Base-by-base conservation (phyloP, 2,888 invertebrate genomes). In the Megalurothrips usitatus region DNA sequence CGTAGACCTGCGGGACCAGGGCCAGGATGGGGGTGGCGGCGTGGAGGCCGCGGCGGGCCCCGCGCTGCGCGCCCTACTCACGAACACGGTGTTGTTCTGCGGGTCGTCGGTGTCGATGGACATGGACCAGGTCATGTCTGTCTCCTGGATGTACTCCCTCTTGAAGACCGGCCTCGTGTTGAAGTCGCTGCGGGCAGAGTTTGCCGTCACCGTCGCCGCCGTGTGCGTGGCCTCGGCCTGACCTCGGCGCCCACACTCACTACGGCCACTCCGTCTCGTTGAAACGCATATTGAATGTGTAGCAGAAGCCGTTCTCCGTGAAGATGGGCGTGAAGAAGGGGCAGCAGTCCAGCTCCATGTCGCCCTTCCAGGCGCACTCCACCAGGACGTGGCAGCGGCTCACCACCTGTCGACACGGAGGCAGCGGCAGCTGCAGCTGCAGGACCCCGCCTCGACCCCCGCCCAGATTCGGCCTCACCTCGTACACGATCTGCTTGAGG, bases 271-370 rank as follows among this genome's bases (percentile, higher is more conserved):
- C 85, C 84, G 86, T 88, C 84, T 91, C 90, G 68, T 91, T 89
- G 84, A 91, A 90, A 83, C 88, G 87, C 0, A 91, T 90, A 85
- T 94, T 94, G 85, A 94, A 94, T 17, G 91, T 90, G 85, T 92
- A 93, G 85, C 94, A 94, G 85, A 92, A 92, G 2, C 94, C 94
- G 86, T 91, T 90, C 86, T 94, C 94, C 0, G 94, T 93, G 84
- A 93, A 92, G n/a, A 93, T 90, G 0, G 93, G 92, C 81, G 89
- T 88, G 80, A 94, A 91, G 82, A 90, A 88, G 26, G 90, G 89
- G 84, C 93, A 93, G 85, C 94, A 94, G 82, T 90, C 89, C 82
- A 91, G 90, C 0, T 89, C 87, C 9, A 26, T 8, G 84, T 91
- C 91, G n/a, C 91, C 91, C 84, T 93, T 92, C 89, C 92, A 94